phyloP scores from a whole-genome alignment of 2,888 invertebrate genomes.

The Eupithecia exiguata region DNA sequence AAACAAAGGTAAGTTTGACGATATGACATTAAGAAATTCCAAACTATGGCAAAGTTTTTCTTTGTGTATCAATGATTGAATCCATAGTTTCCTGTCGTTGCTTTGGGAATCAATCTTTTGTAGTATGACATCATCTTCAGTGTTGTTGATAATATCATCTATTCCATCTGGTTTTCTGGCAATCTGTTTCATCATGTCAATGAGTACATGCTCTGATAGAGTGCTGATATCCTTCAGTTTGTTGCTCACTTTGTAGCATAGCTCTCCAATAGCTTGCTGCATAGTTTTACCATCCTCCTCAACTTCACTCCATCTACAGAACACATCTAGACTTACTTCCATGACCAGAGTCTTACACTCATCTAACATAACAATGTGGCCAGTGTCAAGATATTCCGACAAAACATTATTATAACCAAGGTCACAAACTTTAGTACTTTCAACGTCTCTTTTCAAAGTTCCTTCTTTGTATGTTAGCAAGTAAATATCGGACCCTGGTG shows the following conservation, averaged over 20 bases:
- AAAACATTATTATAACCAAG: constrained; percentile 54
- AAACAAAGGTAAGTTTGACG: constrained; percentile 55
- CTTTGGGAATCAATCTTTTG: constrained; percentile 57
- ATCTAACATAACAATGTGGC: constrained; percentile 62
- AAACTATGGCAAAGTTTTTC: constrained; percentile 60
- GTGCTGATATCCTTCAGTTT: constrained; percentile 51
- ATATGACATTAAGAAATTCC: constrained; percentile 55
- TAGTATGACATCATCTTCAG: constrained; percentile 57
- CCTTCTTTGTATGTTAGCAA: constrained; percentile 58
- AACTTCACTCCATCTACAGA: constrained; percentile 78
- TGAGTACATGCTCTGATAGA: constrained; percentile 63
- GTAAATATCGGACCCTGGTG: constrained; percentile 57
- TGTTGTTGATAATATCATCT: constrained; percentile 62
- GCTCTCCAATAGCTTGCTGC: constrained; percentile 71
- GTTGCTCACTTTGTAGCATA: constrained; percentile 62
- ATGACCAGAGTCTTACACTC: constrained; percentile 66
- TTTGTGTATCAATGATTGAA: constrained; percentile 64
- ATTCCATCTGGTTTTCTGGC: constrained; percentile 66
- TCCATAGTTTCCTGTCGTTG: constrained; percentile 61
- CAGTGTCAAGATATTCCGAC: constrained; percentile 59
- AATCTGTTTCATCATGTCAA: constrained; percentile 68
- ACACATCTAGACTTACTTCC: constrained; percentile 73
- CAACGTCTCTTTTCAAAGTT: constrained; percentile 46
- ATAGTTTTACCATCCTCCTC: constrained; percentile 65
- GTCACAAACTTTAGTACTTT: constrained; percentile 53